phyloP scores from a whole-genome alignment of 2,113 vertebrate species.

The Procapra przewalskii region DNA sequence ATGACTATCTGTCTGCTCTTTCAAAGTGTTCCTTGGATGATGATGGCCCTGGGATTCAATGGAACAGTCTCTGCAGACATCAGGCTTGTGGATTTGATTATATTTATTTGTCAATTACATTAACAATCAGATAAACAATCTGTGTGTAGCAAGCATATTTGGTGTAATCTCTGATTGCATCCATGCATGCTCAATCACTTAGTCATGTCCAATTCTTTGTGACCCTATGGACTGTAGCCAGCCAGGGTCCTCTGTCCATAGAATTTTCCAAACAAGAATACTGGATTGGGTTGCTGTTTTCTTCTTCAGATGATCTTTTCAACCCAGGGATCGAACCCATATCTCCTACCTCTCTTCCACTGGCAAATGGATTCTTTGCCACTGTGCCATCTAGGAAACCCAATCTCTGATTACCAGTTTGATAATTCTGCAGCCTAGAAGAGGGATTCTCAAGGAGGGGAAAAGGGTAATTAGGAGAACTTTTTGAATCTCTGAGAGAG shows the following conservation, averaged over 20 bases:
- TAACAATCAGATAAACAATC: background rate
- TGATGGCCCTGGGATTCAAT: background rate
- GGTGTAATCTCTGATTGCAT: background rate
- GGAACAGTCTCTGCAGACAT: background rate
- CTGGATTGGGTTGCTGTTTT: background rate
- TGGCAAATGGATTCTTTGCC: background rate
- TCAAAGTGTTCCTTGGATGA: too few species aligned
- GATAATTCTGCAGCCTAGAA: background rate
- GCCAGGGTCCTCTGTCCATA: background rate
- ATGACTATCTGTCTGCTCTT: background rate
- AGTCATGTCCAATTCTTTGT: background rate
- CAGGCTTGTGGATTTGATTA: background rate
- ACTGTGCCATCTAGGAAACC: background rate
- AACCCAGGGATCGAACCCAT: background rate
- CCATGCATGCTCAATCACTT: background rate
- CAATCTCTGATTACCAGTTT: background rate
- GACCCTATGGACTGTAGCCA: background rate
- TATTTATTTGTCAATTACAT: background rate
- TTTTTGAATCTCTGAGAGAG: background rate
- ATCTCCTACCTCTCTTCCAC: background rate
- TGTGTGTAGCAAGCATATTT: background rate
- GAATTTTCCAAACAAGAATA: background rate
- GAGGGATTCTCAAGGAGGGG: background rate
- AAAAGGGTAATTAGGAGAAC: background rate
- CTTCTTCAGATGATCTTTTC: background rate